Base-by-base conservation (phyloP, 1,140 invertebrate species). In the Drosophila guanche region DNA sequence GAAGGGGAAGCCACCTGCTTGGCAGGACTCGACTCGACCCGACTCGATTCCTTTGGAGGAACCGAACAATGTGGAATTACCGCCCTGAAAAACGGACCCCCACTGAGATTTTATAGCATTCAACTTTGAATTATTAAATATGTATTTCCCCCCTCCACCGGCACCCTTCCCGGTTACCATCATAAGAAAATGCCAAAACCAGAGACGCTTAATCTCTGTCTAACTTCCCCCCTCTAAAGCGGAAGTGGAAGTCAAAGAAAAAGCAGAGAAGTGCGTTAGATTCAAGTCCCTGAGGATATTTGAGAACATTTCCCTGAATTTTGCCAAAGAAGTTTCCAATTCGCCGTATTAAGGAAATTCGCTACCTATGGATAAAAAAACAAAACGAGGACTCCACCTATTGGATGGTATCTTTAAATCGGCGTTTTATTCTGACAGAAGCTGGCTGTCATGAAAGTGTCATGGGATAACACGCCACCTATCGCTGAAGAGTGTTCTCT, bases 61-160 rank as follows among this genome's bases (percentile, higher is more conserved):
- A 56, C 51, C 72, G 73, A 81, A 86, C 81, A 85, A 88, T 80
- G 72, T 77, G 63, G 86, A 81, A 85, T 86, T 85, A 86, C 77
- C 73, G 81, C 62, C 65, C 68, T 77, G 65, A 85, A 85, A 88
- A 81, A 78, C 57, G 83, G 63, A 81, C 81, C 67, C 81, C 81
- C 81, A 77, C 81, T 85, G 83, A 88, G 81, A 88, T 85, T 85
- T 85, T 85, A 85, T 85, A 81, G 81, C 81, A 85, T 77, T 85
- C 69, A 86, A 86, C 68, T 85, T 88, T 85, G 83, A 85, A 88
- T 85, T 85, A 85, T 88, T 85, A 81, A 85, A 85, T 85, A 85
- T 77, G 83, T 86, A 88, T 81, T 85, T 81, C 47, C 61, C 61
- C 59, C 46, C 71, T 10, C 33, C 1, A 10, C 33, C 3, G 0